Conservation (phyloP, 2,797 vertebrate genomes). For the Pangasius larnaudii region DNA sequence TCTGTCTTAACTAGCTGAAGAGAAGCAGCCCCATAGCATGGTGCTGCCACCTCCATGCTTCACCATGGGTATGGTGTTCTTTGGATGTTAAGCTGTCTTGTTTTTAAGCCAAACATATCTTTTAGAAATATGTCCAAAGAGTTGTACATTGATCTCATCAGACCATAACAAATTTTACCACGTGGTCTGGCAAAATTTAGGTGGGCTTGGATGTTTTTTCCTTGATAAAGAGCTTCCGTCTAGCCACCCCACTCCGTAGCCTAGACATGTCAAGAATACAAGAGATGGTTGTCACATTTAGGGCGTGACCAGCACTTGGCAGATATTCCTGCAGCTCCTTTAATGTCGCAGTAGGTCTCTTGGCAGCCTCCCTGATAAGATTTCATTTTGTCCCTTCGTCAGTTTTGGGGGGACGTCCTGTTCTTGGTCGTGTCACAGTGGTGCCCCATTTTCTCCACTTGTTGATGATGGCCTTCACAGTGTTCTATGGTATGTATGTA, state of each 20-base stretch:
- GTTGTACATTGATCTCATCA: not conserved
- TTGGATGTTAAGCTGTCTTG: not conserved
- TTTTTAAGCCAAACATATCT: not conserved
- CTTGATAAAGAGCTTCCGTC: not conserved
- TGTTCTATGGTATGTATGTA: not conserved
- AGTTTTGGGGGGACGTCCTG: not conserved
- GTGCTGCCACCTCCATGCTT: conserved; percentile 1
- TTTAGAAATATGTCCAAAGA: not conserved
- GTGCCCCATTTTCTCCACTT: not conserved
- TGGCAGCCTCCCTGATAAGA: not conserved
- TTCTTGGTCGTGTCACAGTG: not conserved
- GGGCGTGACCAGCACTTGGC: not conserved
- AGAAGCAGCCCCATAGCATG: no score
- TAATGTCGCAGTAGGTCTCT: not conserved
- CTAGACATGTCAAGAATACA: not conserved
- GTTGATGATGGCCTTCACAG: not conserved
- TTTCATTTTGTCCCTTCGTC: not conserved
- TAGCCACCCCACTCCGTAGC: not conserved
- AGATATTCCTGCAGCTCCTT: not conserved
- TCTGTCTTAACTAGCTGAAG: not conserved
- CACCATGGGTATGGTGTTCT: not conserved
- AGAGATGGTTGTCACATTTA: not conserved
- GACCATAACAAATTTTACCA: not conserved
- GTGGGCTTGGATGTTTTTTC: not conserved
- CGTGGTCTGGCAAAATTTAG: not conserved